Percentiles rank a stretch among this genome's conserved stretches.
Conservation (phyloP, 2,888 invertebrate species). For the Nomada hirtipes region DNA sequence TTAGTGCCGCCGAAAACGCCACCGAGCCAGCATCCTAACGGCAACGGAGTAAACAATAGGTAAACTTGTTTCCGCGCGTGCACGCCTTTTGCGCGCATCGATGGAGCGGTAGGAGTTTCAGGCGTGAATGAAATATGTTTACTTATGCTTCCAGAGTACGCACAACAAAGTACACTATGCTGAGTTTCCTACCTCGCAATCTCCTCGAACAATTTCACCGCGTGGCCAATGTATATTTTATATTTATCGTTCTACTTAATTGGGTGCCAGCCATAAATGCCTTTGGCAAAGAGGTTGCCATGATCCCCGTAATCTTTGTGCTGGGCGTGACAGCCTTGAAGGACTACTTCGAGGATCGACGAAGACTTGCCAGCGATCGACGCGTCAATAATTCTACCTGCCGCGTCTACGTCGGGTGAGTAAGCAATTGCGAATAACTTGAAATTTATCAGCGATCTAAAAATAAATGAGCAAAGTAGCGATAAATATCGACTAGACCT, state of each 20-base stretch:
- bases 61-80: conserved; percentile 36
- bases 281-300: conserved; percentile 97
- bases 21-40: conserved; percentile 92
- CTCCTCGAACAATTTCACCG: conserved; percentile 98
- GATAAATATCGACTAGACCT: too few relatives aligned
- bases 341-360: conserved; percentile 96
- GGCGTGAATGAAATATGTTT: neutral
- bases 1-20: conserved; percentile 93
- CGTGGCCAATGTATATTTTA: conserved; percentile 98
- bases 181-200: conserved; percentile 98
- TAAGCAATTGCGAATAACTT: neutral
- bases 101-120: too few relatives aligned
- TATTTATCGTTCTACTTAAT: conserved; percentile 97
- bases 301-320: conserved; percentile 97
- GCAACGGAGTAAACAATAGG: conserved; percentile 91
- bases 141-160: conserved; percentile 87
- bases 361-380: conserved; percentile 95
- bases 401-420: conserved; percentile 95
- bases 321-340: conserved; percentile 97
- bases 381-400: conserved; percentile 97
- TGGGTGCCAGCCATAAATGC: conserved; percentile 98
- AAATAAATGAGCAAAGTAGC: too few relatives aligned
- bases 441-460: too few relatives aligned
- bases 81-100: neutral
- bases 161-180: conserved; percentile 97